Evolutionary conservation across 2,888 invertebrate genomes (phyloP), one percentile per base, ranked within the genome.

Genomic region (Eilema sororculum): DNA sequence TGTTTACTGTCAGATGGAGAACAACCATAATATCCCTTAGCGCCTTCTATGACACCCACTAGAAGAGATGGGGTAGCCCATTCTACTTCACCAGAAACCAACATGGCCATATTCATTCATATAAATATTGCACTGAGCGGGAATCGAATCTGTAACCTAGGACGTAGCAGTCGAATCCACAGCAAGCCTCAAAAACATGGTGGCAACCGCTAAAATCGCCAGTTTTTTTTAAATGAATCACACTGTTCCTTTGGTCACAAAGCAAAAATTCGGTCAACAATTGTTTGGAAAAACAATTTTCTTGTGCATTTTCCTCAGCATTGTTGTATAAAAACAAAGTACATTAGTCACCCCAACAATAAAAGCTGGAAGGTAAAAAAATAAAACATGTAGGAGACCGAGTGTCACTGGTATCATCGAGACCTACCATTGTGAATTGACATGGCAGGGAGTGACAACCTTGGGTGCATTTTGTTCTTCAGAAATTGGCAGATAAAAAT

Each of bases 381-480:
- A 89, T 87, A 89, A 90, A 90, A 90, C 87, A 86, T 85, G 83
- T 83, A 81, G 86, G 89, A 65, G 57, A 89, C 87, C 89, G 88
- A 86, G 85, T 86, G 90, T 89, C 89, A 86, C 58, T 81, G 80
- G 85, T 83, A 86, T 87, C 86, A 86, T 86, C 82, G 79, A 76
- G 76, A 89, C 76, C 62, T 76, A 59, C 72, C 63, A 83, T 84
- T 82, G 76, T 81, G 82, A 85, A 57, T 61, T 82, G 83, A 86
- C 66, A 60, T 57, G 63, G 0, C 79, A 78, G 82, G 65, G 75
- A 67, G 62, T 9, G 28, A 9, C 37, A 79, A 67, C 73, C 25
- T 60, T 68, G 41, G 71, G 69, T 0, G 1, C 13, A 33, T 62
- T 66, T 56, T 41, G 22, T 69, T 16, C 2, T 56, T 22, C 10